Evolutionary conservation across 2,797 vertebrate genomes (phyloP).

Genomic region (Pachyuromys duprasi): DNA sequence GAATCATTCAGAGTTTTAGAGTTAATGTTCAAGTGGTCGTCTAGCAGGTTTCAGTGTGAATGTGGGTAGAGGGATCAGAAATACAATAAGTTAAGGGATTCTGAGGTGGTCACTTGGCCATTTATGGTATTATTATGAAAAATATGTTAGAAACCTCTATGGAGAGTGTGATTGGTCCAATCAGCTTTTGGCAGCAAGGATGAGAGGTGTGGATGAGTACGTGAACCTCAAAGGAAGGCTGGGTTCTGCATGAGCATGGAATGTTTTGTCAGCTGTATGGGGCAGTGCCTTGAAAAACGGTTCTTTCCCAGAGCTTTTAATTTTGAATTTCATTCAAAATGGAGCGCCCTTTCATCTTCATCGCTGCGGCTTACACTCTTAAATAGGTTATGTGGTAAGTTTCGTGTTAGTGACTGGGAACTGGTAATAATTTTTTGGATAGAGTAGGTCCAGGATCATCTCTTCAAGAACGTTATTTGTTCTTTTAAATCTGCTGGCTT

Average conservation of each 20-base stretch:
- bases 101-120: background rate
- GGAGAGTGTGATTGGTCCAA: background rate
- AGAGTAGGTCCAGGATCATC: background rate
- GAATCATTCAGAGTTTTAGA: slow-evolving; percentile 9
- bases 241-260: background rate
- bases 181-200: background rate
- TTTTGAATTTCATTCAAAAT: background rate
- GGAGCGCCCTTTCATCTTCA: background rate
- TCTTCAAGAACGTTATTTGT: background rate
- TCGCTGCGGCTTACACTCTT: background rate
- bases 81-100: background rate
- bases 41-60: background rate
- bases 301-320: background rate
- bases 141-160: background rate
- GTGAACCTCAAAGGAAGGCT: background rate
- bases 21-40: background rate
- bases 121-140: background rate
- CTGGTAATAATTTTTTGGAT: background rate
- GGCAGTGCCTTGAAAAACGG: background rate
- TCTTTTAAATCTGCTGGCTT: background rate
- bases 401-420: background rate
- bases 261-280: background rate
- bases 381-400: background rate
- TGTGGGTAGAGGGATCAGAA: background rate
- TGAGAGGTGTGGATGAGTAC: background rate